Base-by-base conservation (phyloP, 2,888 invertebrate species). In the Odontothrips loti region DNA sequence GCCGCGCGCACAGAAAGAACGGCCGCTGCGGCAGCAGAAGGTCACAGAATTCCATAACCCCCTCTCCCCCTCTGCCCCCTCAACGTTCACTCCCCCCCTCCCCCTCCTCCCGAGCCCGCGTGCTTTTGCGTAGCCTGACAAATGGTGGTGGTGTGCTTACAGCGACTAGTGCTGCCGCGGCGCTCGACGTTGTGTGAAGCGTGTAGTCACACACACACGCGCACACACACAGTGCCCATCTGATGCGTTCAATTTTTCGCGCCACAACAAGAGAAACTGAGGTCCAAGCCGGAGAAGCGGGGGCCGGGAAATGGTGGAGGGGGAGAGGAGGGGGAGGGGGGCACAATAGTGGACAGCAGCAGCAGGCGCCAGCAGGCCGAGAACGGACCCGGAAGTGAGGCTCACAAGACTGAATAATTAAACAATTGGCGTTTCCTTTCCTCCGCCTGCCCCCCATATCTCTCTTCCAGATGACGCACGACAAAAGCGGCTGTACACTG, bases 161-260 rank as follows among this genome's bases (percentile, higher is more conserved):
- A 43, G 34, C 34, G 34, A 43, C 34, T 43, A 43, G 34, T 6
- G 34, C 34, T 6, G 34, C 15, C 51, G 51, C 51, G 15, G 51
- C 51, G 51, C 51, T 10, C 51, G 34, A 43, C 34, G 34, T n/a
- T 43, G 34, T 43, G 34, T 43, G 34, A 6, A 43, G 6, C 34
- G 34, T 6, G 34, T 43, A 43, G 34, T 6, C 34, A 43, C 34
- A 43, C 34, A 43, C 34, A 43, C 34, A 43, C 6, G 6, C 6
- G 34, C 10, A 23, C 23, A 23, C 63, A n/a, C 63, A 23, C 68
- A 11, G 6, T 43, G 34, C 34, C n/a, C 23, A 68, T 68, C 68
- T 68, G 23, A 68, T 68, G 68, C 11, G 68, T 68, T 68, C 68
- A 68, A 68, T 68, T 68, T 68, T 68, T 68, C 23, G 15, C 63